Base-by-base conservation (phyloP, 1,140 invertebrate genomes). In the Dermatophagoides farinae region DNA sequence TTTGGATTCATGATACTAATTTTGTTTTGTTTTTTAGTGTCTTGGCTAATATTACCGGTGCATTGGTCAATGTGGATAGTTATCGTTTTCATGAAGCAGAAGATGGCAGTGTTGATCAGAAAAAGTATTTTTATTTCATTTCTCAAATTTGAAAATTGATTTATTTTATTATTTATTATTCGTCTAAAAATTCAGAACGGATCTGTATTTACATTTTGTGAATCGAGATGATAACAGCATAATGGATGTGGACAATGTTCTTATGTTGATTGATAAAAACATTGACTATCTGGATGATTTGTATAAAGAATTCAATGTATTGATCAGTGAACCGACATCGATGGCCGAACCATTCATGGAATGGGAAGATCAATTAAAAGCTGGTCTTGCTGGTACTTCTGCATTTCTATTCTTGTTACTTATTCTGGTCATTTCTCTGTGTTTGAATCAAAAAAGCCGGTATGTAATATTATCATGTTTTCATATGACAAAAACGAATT, bases 31-130 rank as follows among this genome's bases (percentile, higher is more conserved):
- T 54, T 37, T 55, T 44, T 64, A 86, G 85, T 65, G 78, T 80
- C 47, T 71, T 90, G 23, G 80, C 82, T 1, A 86, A 84, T 67
- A 86, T 92, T 0, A 91, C 89, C 0, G 83, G 83, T 22, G 82
- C 86, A 0, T 86, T 91, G 62, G 89, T 95, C 2, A 95, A 95
- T 68, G 81, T 93, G 1, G 90, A 96, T 69, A 85, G 88, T 67
- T 86, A 88, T 64, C 83, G 86, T 69, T 84, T 88, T 39, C 90
- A 96, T 70, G 86, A 88, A 68, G 90, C 91, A 69, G 79, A 83
- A 65, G 85, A 89, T 67, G 90, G 90, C 9, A 84, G 85, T 0
- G 86, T 95, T 1, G 90, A 97, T 72, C 83, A 88, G 67, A 93
- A 88, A 1, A 85, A 88, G 73, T 75, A 71, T 67, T 66, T 67